phyloP scores from a whole-genome alignment of 2,113 vertebrate species.

The Ceuthmochares aereus region DNA sequence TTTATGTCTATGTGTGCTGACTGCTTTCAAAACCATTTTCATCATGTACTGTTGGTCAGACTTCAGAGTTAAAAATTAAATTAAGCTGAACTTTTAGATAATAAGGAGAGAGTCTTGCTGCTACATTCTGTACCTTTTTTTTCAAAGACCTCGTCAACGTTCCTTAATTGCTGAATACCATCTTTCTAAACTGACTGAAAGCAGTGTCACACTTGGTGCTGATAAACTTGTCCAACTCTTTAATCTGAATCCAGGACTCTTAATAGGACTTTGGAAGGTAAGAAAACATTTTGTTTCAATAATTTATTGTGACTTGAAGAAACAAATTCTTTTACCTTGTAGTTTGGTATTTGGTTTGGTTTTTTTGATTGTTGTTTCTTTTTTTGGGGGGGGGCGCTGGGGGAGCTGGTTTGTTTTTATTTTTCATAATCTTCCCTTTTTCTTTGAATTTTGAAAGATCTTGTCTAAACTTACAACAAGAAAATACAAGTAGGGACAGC shows the following conservation, averaged over 20 bases:
- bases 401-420: neutral
- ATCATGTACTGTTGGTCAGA: neutral
- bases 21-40: neutral
- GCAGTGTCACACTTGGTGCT: constrained; percentile 65
- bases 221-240: constrained; percentile 80
- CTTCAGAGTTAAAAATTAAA: neutral
- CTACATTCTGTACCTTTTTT: neutral
- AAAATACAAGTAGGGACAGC: neutral
- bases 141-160: constrained; percentile 75
- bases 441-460: neutral
- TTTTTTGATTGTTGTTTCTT: no score
- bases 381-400: no score
- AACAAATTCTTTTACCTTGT: neutral
- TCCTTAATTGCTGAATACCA: constrained; percentile 82
- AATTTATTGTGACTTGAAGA: neutral
- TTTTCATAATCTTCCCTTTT: neutral
- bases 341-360: neutral
- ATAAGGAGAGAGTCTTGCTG: neutral
- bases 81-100: neutral
- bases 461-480: neutral
- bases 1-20: neutral
- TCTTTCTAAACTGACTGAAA: constrained; percentile 61
- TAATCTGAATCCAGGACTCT: constrained; percentile 76
- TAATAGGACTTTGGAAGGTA: constrained; percentile 89
- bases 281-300: neutral